Evolutionary conservation across 2,888 invertebrate genomes (phyloP), one percentile per base, ranked within the genome.

Genomic region (Lasioglossum morio): DNA sequence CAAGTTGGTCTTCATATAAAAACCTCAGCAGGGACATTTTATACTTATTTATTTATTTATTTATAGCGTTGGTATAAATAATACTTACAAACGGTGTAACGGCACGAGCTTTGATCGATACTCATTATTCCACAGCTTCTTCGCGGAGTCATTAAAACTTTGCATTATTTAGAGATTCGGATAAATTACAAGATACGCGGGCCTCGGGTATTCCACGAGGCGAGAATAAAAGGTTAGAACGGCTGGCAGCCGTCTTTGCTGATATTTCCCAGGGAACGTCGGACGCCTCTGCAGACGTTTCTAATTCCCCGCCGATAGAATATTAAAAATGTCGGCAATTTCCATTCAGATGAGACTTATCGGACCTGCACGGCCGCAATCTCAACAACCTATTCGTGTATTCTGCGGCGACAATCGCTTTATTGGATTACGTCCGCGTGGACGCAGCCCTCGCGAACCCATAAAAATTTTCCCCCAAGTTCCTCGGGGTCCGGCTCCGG

Each of bases 121-220:
- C n/a, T n/a, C n/a, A n/a, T n/a, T n/a, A n/a, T n/a, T n/a, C n/a
- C n/a, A n/a, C n/a, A n/a, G n/a, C n/a, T n/a, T 60, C 87, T 73
- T 86, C 77, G 79, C 81, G 70, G 81, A 77, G 88, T 90, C 90
- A 88, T 91, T 91, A 91, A 91, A 91, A 90, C 87, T 91, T 91
- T 90, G 82, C 89, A 83, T 89, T 91, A 89, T 90, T 90, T 89
- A 87, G 85, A 90, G 83, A 86, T 90, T 84, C 72, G 77, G 85
- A 86, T 89, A 84, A 91, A 91, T 89, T 88, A 89, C 86, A 87
- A 85, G 84, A 78, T 81, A 72, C 79, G 34, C 5, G 30, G 43
- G 53, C 72, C 75, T 60, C 12, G 70, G 74, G 80, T 73, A 72
- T 84, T 87, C 85, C 23, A 34, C 23, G 34, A 5, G 37, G 76